Evolutionary conservation across 2,113 vertebrate genomes (phyloP), one percentile per base, ranked within the genome.

Genomic region (Strigops habroptila): DNA sequence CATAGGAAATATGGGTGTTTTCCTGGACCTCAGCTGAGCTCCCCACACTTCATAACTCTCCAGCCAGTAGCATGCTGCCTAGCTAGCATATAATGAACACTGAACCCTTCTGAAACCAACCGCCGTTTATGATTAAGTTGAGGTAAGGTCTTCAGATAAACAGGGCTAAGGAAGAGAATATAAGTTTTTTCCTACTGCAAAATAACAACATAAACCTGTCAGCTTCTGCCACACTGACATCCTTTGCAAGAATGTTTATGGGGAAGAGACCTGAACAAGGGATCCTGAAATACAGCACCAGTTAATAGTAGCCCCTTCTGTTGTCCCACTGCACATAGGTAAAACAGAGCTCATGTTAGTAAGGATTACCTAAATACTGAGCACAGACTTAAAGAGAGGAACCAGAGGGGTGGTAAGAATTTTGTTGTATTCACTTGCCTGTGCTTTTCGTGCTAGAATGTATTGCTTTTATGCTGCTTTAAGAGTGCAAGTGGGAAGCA

Each of bases 241-340:
- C 18, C 35, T 67, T 67, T 70, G 11, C 18, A 67, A 52, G 39
- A 83, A 49, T 44, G 16, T 33, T n/a, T 9, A 4, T 33, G 30
- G 23, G 15, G 2, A 70, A 62, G 18, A 59, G 59, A 52, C 17
- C 27, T 6, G 9, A 52, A 21, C 51, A 74, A 71, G 21, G 12
- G 21, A 67, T 27, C 27, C 23, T 46, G 62, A 44, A 4, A 4
- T 2, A 49, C 37, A 70, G 31, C 48, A 33, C 14, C 5, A 41
- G 10, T 68, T 88, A 83, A 57, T 17, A 39, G 0, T 0, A 63
- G 27, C 10, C 18, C 10, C 27, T 8, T 65, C 67, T 75, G 25
- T 49, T 52, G 37, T 30, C 11, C 33, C 43, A 62, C 4, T n/a
- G 22, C 35, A 31, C 0, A 0, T 7, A 37, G 33, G 30, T 23